Percentiles rank a stretch among this genome's conserved stretches.
Evolutionary conservation across 1,140 invertebrate genomes (phyloP).

Genomic region (Drosophila takahashii): DNA sequence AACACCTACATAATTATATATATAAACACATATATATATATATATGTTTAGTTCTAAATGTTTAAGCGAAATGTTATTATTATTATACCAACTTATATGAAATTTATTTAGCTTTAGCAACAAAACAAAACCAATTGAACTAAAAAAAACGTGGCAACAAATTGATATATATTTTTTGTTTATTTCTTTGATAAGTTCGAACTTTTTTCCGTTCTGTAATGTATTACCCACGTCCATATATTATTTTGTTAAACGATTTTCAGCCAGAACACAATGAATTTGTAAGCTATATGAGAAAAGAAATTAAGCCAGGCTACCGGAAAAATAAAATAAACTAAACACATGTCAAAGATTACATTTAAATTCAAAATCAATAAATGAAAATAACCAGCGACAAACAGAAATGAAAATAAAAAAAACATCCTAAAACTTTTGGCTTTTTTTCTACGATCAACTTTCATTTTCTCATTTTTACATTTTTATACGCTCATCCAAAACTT

Average conservation of each 20-base stretch:
- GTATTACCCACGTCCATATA: constrained; percentile 40
- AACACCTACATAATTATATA: constrained; percentile 38
- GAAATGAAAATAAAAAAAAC: constrained; percentile 60
- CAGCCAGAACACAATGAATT: constrained; percentile 80
- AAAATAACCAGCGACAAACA: constrained; percentile 21
- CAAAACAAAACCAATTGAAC: constrained; percentile 48
- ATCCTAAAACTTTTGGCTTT: constrained; percentile 62
- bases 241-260: constrained; percentile 39
- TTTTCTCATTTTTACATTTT: constrained; percentile 14
- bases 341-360: constrained; percentile 27
- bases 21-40: constrained; percentile 19
- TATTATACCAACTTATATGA: constrained; percentile 79
- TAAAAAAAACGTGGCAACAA: constrained; percentile 79
- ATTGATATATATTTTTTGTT: constrained; percentile 59
- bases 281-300: constrained; percentile 71
- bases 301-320: not conserved
- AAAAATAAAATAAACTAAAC: constrained; percentile 4
- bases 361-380: constrained; percentile 42
- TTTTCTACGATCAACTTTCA: constrained; percentile 25
- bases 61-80: constrained; percentile 79
- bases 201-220: constrained; percentile 41
- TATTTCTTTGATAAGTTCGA: constrained; percentile 41
- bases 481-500: constrained; percentile 28
- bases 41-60: constrained; percentile 60
- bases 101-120: constrained; percentile 82